These are phyloP conservation scores for Sympetrum striolatum DNA, from an alignment of 2,888 invertebrate genomes.

Conservation along the genomic window DNA sequence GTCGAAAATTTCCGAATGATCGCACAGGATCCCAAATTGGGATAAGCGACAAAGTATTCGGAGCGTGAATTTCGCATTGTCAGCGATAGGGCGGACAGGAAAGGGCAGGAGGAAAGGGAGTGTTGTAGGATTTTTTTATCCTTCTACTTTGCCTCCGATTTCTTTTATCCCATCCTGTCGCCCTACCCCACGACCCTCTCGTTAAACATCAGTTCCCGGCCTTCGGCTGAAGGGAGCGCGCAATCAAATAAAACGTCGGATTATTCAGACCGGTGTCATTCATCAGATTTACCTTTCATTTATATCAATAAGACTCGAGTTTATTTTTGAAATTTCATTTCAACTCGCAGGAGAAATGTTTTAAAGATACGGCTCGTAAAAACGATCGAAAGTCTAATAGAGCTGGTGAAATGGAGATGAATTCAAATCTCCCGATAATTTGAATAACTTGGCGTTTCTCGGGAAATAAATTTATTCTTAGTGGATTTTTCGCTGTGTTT, in stretches of 20 bases:
- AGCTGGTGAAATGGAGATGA: too few species aligned
- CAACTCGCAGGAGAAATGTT: too few species aligned
- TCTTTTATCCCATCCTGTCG: background rate
- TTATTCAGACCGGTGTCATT: too few species aligned
- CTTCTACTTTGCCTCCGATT: background rate
- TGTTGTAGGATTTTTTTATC: background rate
- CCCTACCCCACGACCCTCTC: background rate
- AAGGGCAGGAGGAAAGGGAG: background rate
- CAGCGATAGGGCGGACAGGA: background rate
- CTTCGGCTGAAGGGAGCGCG: background rate
- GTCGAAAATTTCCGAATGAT: constrained; percentile 10
- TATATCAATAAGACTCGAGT: too few species aligned
- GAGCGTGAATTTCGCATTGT: constrained; percentile 33
- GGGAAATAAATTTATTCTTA: too few species aligned
- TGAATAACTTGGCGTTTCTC: too few species aligned
- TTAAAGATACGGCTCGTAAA: too few species aligned
- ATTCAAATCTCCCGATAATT: too few species aligned
- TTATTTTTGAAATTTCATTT: too few species aligned
- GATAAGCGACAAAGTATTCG: constrained; percentile 7
- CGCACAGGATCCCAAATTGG: background rate
- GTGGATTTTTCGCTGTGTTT: too few species aligned
- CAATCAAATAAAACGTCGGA: background rate
- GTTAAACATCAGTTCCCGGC: background rate
- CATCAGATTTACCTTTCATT: too few species aligned
- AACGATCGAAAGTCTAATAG: too few species aligned